Conservation (phyloP, 1,140 invertebrate species). For the Harlomillsia oculata region DNA sequence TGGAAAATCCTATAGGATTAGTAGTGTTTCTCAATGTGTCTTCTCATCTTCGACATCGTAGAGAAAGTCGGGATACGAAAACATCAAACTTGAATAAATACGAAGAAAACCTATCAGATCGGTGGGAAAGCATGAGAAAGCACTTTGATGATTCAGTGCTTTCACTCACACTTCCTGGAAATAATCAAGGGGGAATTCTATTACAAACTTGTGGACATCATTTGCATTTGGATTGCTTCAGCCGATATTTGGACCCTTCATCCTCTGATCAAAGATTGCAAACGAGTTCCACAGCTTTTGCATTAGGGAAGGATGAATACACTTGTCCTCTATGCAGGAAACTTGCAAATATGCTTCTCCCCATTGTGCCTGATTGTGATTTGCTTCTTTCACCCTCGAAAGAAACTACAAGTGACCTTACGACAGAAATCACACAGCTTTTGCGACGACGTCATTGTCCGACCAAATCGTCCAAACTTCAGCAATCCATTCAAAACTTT, state of each 20-base stretch:
- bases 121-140: too few species aligned
- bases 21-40: constrained; percentile 78
- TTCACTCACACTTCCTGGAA: constrained; percentile 63
- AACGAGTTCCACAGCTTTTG: constrained; percentile 54
- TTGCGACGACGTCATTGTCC: too few species aligned
- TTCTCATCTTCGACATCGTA: constrained; percentile 65
- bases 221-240: constrained; percentile 82
- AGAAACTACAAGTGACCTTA: too few species aligned
- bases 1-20: constrained; percentile 76
- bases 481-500: too few species aligned
- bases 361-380: too few species aligned
- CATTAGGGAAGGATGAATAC: constrained; percentile 58
- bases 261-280: constrained; percentile 61
- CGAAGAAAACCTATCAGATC: too few species aligned
- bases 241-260: constrained; percentile 56
- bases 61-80: constrained; percentile 38
- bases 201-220: constrained; percentile 92
- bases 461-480: too few species aligned
- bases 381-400: too few species aligned
- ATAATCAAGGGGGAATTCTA: constrained; percentile 57
- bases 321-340: constrained; percentile 87
- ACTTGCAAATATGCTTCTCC: constrained; percentile 81
- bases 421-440: too few species aligned
- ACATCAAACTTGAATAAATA: constrained; percentile 45
- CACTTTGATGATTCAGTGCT: constrained; percentile 71